A percentile compares a stretch with the other conserved stretches of the same genome.
Conservation (phyloP, 2,888 invertebrate species). For the Formica aserva region DNA sequence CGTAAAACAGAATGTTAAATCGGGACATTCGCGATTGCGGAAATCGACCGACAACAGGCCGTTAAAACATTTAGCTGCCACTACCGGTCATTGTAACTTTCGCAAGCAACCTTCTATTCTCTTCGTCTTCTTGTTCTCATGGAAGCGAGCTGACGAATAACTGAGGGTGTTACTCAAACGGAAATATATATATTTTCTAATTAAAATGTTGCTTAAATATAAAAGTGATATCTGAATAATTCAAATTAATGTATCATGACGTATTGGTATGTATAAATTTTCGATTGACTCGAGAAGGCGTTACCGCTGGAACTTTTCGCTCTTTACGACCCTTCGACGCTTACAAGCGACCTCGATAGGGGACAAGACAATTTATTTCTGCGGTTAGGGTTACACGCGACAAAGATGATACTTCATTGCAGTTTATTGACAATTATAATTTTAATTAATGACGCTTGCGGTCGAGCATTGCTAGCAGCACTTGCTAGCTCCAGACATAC, state of each 20-base stretch:
- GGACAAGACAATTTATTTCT: conserved; percentile 22
- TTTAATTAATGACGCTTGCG: conserved; percentile 32
- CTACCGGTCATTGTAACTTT: background rate
- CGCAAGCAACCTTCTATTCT: background rate
- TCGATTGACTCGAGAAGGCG: background rate
- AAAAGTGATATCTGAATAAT: background rate
- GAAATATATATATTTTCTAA: background rate
- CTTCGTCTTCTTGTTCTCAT: background rate
- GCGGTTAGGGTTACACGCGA: background rate
- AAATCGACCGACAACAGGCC: background rate
- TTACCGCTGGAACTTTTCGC: background rate
- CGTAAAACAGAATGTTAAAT: conserved; percentile 36
- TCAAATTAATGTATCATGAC: background rate
- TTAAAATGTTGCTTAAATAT: background rate
- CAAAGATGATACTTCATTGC: conserved; percentile 4
- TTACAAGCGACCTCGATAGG: conserved; percentile 17
- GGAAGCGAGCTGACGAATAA: background rate
- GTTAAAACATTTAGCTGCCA: conserved; percentile 10
- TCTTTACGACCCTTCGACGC: background rate
- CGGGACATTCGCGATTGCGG: conserved; percentile 36
- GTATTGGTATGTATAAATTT: background rate
- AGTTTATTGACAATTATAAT: conserved; percentile 40
- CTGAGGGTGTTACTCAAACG: background rate
- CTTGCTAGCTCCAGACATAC: background rate
- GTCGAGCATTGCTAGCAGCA: background rate